phyloP scores from a whole-genome alignment of 2,113 vertebrate genomes.

The Rhabdornis inornatus region DNA sequence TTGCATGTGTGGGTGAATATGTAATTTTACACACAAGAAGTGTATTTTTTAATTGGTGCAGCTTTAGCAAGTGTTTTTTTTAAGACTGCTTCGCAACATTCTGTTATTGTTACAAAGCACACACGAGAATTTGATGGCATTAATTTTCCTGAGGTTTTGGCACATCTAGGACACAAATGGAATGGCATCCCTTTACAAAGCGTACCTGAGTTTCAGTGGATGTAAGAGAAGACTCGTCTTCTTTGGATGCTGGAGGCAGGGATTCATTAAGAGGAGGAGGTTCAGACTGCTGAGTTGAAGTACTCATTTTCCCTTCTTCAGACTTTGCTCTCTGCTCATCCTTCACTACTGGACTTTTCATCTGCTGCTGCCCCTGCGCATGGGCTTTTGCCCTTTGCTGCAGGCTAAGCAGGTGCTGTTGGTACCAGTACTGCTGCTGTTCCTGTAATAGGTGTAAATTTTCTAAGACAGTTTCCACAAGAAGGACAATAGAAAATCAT shows the following conservation, averaged over 20 bases:
- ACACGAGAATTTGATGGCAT: neutral
- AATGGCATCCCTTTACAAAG: neutral
- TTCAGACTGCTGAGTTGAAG: conserved; percentile 57
- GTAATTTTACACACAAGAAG: neutral
- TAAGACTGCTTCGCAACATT: neutral
- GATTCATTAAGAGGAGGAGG: conserved; percentile 75
- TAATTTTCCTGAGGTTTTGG: neutral
- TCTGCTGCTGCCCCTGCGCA: conserved; percentile 69
- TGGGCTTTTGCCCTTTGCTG: conserved; percentile 82
- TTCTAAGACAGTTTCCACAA: neutral
- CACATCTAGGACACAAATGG: neutral
- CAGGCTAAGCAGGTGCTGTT: conserved; percentile 91
- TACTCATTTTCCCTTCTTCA: conserved; percentile 55
- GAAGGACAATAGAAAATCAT: neutral
- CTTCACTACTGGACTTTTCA: conserved; percentile 59
- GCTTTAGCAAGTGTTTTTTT: neutral
- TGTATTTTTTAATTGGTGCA: neutral
- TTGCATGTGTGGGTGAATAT: neutral
- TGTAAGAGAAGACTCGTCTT: conserved; percentile 82
- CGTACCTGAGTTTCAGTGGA: conserved; percentile 82
- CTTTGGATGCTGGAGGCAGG: conserved; percentile 81
- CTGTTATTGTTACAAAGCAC: neutral
- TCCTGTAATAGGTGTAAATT: conserved; percentile 73
- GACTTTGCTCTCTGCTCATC: conserved; percentile 60
- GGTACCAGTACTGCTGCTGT: conserved; percentile 95